Evolutionary conservation across 92 coral and sea anemone genomes (phyloP).

Genomic region (Desmophyllum pertusum): DNA sequence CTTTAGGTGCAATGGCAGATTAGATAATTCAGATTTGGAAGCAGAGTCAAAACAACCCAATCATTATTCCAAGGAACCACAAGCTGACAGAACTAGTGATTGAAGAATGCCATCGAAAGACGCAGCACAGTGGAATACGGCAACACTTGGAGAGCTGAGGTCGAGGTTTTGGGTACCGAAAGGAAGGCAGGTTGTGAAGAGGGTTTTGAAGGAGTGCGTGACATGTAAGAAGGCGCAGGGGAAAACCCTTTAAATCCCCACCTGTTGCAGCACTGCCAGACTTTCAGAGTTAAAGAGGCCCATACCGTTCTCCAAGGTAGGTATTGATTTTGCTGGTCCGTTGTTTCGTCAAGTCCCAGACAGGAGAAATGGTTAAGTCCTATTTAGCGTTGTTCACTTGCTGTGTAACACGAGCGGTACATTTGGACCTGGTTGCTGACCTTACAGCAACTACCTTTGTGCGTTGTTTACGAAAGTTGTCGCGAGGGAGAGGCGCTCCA

Average conservation of each 20-base stretch:
- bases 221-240: constrained; percentile 38
- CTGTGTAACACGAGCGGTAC: constrained; percentile 45
- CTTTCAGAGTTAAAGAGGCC: too few species aligned
- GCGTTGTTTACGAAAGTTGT: constrained; percentile 36
- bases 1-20: too few species aligned
- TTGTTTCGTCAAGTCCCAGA: background rate
- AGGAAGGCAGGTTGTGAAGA: constrained; percentile 51
- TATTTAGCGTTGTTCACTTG: constrained; percentile 28
- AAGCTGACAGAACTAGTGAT: constrained; percentile 30
- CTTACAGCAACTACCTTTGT: constrained; percentile 21
- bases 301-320: too few species aligned
- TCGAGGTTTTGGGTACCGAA: constrained; percentile 50
- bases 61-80: too few species aligned
- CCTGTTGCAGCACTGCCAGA: too few species aligned
- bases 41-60: too few species aligned
- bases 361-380: constrained; percentile 14
- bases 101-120: constrained; percentile 24
- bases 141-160: constrained; percentile 47
- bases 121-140: constrained; percentile 43
- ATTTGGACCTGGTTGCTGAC: constrained; percentile 27
- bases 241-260: constrained; percentile 39
- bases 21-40: too few species aligned
- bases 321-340: too few species aligned
- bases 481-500: constrained; percentile 23
- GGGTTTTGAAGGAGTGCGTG: too few species aligned